Evolutionary conservation across 2,113 vertebrate species (phyloP), one percentile per base, ranked within the genome.

Genomic region (Crotalus helleri): DNA sequence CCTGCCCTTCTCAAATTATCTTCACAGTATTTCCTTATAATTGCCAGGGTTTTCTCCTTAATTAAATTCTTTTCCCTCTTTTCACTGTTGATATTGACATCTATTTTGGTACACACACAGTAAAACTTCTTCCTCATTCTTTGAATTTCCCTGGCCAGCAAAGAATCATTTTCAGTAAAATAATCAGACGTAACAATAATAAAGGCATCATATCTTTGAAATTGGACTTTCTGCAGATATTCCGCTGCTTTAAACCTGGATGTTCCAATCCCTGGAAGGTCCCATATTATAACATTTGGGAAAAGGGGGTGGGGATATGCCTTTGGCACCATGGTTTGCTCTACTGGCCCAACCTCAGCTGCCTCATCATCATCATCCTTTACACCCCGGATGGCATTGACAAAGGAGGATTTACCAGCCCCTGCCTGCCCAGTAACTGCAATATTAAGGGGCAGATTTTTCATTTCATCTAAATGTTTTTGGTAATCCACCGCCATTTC

Each of bases 21-120:
- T 26, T 64, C 59, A 57, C 58, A 97, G 89, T 88, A 95, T 94
- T 39, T 51, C 87, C 95, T 92, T 19, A 96, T 93, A n/a, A 54
- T 24, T 54, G 53, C 12, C 9, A 74, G n/a, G 69, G 8, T 33
- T n/a, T 81, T 12, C 33, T 29, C 69, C 12, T 13, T 33, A 33
- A 9, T 74, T 6, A 74, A 91, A 29, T 24, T 21, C 0, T 1
- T 53, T 5, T 44, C 0, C 74, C 5, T 44, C 24, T 23, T 54
- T 23, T 39, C 51, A 46, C 0, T 1, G 1, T 24, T 1, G 10
- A 91, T 9, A 1, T 17, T 4, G 12, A 1, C 1, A 33, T 91
- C 90, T 5, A 91, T 10, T 46, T 86, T 86, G 53, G 54, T 46
- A 5, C 13, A 12, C 33, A 86, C 54, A 46, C 26, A 91, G 53